Base-by-base conservation (phyloP, 2,888 invertebrate species). In the Tachina grossa region DNA sequence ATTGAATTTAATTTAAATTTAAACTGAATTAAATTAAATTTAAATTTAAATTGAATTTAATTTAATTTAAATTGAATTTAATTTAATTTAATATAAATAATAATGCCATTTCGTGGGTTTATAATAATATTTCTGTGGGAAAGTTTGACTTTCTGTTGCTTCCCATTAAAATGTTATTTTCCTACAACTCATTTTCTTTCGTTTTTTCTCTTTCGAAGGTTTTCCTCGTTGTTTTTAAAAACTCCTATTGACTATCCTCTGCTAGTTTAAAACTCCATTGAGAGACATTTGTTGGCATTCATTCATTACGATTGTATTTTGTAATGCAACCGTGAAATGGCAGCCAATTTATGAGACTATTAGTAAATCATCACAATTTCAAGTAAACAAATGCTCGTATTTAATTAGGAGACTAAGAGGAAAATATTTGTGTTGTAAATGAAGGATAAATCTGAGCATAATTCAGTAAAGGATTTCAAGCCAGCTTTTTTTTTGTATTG, bases 301-400 rank as follows among this genome's bases (percentile, higher is more conserved):
- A 51, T 19, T 72, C 43, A 51, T 53, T 76, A 14, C 16, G 55
- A 22, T 19, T 75, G 61, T n/a, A 5, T 69, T 55, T 59, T 63
- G 57, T 55, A 55, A 51, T 55, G 55, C 43, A 81, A 57, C 77
- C 77, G 81, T 72, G 59, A 85, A 81, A 85, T 81, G 81, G 74
- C 51, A 74, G 45, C 55, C 74, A 81, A 84, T 81, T 84, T 80
- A 63, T 72, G 49, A 80, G 75, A 76, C 80, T 79, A 84, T 80
- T 77, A 80, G 47, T 77, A 80, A 65, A 71, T 51, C 69, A 78
- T 74, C 43, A 79, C 47, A 57, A 68, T 19, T 81, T 59, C n/a
- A 51, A 19, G 39, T 19, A n/a, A 72, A 57, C 31, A 72, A 57
- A 5, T 31, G 31, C 31, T 31, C 31, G 31, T 13, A 43, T 72